Conservation (phyloP, 2,888 invertebrate genomes). For the Xanthorhoe designata region DNA sequence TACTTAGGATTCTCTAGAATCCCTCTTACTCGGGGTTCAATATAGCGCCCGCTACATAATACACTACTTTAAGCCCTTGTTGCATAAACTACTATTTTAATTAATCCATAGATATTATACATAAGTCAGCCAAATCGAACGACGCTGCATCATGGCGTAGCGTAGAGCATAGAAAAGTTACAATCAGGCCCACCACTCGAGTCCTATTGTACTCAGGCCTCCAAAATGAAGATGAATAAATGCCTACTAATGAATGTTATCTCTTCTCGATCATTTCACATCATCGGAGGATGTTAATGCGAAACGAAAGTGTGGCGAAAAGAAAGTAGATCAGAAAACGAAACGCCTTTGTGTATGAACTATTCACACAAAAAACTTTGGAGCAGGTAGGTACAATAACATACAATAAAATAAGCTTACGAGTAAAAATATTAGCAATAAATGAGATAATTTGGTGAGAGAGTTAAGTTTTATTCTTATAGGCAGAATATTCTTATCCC, state of each 20-base stretch:
- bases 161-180: not conserved
- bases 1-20: no score
- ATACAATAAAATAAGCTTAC: constrained; percentile 24
- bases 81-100: no score
- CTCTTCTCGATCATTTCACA: constrained; percentile 28
- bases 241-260: constrained; percentile 7
- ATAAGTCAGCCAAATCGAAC: not conserved
- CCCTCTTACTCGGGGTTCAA: no score
- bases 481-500: no score
- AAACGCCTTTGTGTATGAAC: constrained; percentile 40
- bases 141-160: not conserved
- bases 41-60: no score
- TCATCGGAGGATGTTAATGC: constrained; percentile 41
- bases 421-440: not conserved
- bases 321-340: constrained; percentile 45
- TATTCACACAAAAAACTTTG: constrained; percentile 38
- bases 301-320: constrained; percentile 45
- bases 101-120: no score
- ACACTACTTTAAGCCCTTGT: no score
- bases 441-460: not conserved
- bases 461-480: no score
- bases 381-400: constrained; percentile 32
- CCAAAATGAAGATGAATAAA: constrained; percentile 3
- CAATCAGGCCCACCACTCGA: not conserved
- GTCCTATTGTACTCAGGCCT: not conserved